Evolutionary conservation across 1,140 invertebrate genomes (phyloP), one percentile per base, ranked within the genome.

Genomic region (Drosophila parabipectinata): DNA sequence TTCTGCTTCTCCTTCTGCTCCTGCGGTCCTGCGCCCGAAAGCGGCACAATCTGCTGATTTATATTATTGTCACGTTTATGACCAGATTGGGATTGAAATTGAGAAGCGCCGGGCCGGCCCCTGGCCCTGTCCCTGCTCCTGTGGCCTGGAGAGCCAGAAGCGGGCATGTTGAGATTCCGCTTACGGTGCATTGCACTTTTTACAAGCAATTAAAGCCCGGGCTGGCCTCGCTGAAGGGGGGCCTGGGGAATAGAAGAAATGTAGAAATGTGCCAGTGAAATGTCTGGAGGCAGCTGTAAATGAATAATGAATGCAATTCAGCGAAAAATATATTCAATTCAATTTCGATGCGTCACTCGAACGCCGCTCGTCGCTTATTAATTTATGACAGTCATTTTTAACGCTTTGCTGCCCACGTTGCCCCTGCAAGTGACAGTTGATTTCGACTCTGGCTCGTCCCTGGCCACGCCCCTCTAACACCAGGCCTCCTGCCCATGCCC

Each of bases 371-470:
- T 77, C 82, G 63, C 81, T 85, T 78, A 85, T 85, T 85, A 85
- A 85, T 85, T 85, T 85, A 85, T 85, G 81, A 87, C 81, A 85
- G 82, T 77, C 77, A 85, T 85, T 85, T 85, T 87, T 84, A 84
- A 84, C 80, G 80, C 80, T 84, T 84, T 84, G 80, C 77, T 85
- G 81, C 61, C 77, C 80, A 76, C 50, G 69, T 18, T 44, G 41
- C n/a, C 45, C 53, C 80, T 84, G 80, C 72, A 62, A 77, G 55
- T 85, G 80, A 84, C 80, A 84, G 77, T 79, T 85, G 76, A 79
- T 84, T 76, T 53, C 54, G 58, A 51, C 30, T 37, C 59, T 80
- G 76, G 75, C 72, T 76, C 61, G 55, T 50, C 68, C 32, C 32
- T 4, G 34, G 45, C 57, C 68, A 62, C 28, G 45, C 34, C 9